Percentiles rank a stretch among this genome's conserved stretches.
Evolutionary conservation across 2,113 vertebrate genomes (phyloP).

Genomic region (Stegostoma tigrinum): DNA sequence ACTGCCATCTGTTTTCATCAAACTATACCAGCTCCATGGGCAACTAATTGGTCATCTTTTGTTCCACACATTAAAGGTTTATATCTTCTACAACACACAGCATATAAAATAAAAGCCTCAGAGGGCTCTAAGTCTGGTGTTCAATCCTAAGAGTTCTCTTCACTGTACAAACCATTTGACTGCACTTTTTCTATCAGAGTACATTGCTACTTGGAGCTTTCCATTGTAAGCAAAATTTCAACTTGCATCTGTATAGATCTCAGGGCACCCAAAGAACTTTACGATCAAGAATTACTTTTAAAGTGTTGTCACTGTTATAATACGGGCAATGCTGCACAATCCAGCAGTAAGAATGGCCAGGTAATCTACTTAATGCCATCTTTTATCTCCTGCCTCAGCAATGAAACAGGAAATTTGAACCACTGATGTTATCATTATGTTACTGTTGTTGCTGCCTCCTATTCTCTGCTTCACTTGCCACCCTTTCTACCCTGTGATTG

Average conservation of each 20-base stretch:
- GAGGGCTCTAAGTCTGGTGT: background rate
- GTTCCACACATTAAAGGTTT: background rate
- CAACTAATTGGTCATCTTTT: slow-evolving; percentile 18
- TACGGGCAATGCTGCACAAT: background rate
- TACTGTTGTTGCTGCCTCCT: too few species aligned
- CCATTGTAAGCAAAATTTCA: background rate
- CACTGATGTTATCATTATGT: too few species aligned
- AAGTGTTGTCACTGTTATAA: background rate
- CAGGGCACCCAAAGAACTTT: background rate
- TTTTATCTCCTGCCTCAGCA: too few species aligned
- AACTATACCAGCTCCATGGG: background rate
- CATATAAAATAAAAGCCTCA: background rate
- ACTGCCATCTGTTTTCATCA: slow-evolving; percentile 10
- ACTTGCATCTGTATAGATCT: background rate
- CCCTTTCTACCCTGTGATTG: too few species aligned
- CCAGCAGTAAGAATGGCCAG: background rate
- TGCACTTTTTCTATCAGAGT: background rate
- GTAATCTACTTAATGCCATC: background rate
- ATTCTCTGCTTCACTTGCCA: too few species aligned
- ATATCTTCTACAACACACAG: background rate
- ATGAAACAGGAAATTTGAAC: too few species aligned
- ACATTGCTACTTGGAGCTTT: background rate
- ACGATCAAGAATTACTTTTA: background rate
- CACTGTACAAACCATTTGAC: background rate
- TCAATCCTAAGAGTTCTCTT: background rate